Base-by-base conservation (phyloP, 2,888 invertebrate genomes). In the Xestia sexstrigata region DNA sequence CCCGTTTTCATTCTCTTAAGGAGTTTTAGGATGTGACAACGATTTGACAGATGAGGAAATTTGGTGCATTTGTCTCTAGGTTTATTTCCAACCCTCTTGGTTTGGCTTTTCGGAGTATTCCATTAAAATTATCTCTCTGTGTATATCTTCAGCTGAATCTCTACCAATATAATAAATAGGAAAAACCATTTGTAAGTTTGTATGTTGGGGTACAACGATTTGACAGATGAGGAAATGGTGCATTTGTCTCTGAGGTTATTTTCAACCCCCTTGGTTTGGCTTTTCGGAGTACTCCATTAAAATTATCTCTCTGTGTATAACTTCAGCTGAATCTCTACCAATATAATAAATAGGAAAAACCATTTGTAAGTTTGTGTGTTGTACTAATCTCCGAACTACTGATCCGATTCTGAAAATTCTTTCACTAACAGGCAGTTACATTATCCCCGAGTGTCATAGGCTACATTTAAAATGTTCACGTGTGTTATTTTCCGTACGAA, bases 1-100 rank as follows among this genome's bases (percentile, higher is more conserved):
- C 63, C 70, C 65, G 55, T 68, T 70, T 81, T 70, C 39, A 68
- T 58, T 70, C 75, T 76, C 62, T 58, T 63, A 26, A 70, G 67
- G 39, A 55, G 84, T 81, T 75, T 71, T 65, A 69, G 30, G 65
- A 68, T 49, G 80, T 84, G 81, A 70, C 79, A 79, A 79, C 26
- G 69, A 66, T 62, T 66, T 83, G 65, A 79, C 69, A 65, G 68
- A 60, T 52, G 49, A 60, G 35, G 42, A 58, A 78, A n/a, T n/a
- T 68, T 49, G 63, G 45, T 83, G 55, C 49, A 71, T 83, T 78
- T 62, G 83, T 78, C 71, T 42, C 7, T 35, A 47, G 39, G 52
- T 13, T 39, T 49, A 35, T 42, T 65, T 42, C 1, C 15, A 65
- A 65, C 1, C n/a, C n/a, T 17, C n/a, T 42, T 11, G 8, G 17